phyloP scores from a whole-genome alignment of 2,797 vertebrate species.

The Poeciliopsis turneri region DNA sequence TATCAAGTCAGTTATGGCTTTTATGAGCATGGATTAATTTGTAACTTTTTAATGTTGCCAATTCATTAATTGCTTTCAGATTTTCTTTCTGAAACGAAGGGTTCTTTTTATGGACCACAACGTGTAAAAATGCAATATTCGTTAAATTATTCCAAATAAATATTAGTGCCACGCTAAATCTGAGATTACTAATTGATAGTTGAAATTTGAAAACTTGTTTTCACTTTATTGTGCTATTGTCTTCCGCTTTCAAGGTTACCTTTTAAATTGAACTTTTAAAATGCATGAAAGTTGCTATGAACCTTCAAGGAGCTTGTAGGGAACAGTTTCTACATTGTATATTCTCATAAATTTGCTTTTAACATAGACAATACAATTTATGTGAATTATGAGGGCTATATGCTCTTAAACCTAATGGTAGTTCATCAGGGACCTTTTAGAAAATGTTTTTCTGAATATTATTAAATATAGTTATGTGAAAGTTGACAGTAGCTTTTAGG shows the following conservation, averaged over 20 bases:
- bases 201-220: neutral
- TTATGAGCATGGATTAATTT: neutral
- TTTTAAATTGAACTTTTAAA: neutral
- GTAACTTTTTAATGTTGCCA: neutral
- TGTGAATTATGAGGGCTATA: neutral
- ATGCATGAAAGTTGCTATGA: neutral
- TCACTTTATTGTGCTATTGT: neutral
- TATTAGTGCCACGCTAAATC: neutral
- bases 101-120: neutral
- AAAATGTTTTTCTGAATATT: neutral
- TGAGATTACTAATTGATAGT: neutral
- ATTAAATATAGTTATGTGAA: neutral
- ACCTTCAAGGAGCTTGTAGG: neutral
- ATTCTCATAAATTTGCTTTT: neutral
- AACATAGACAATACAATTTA: neutral
- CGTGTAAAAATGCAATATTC: neutral
- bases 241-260: neutral
- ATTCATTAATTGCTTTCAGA: neutral
- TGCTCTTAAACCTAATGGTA: neutral
- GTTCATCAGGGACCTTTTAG: neutral
- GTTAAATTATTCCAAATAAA: neutral
- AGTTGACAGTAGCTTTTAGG: neutral
- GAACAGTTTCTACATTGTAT: neutral
- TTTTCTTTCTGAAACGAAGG: neutral
- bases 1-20: neutral